Percentiles rank a stretch among this genome's conserved stretches.
These are phyloP conservation scores for Globodera ellingtonae DNA, from an alignment of 1,140 invertebrate species.

Conservation along the genomic window DNA sequence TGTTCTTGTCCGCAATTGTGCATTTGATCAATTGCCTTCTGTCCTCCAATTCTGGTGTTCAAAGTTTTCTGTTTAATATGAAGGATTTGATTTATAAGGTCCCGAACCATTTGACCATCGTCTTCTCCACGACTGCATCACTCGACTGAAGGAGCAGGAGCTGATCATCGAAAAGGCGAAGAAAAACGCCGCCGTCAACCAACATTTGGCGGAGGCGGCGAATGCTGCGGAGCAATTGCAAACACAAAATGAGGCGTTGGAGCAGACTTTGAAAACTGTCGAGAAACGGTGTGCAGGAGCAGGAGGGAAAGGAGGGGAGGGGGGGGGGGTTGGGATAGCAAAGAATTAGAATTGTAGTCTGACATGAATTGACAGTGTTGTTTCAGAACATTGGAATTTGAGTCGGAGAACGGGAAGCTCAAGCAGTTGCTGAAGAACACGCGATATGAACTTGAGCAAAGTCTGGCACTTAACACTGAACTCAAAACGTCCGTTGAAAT, in stretches of 20 bases:
- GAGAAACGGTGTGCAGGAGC: conserved; percentile 10
- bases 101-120: conserved; percentile 30
- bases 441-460: conserved; percentile 22
- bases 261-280: not conserved
- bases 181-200: conserved; percentile 5
- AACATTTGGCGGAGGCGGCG: conserved; percentile 15
- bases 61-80: not conserved
- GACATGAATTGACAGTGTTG: not conserved
- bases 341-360: not conserved
- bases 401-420: not conserved
- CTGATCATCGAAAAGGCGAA: conserved; percentile 28
- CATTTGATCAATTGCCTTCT: conserved; percentile 36
- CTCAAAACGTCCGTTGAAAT: not conserved
- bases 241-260: conserved; percentile 16
- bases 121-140: conserved; percentile 37
- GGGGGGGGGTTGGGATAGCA: not conserved
- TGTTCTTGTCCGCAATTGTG: conserved; percentile 9
- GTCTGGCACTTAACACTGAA: not conserved
- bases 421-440: conserved; percentile 7
- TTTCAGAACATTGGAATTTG: conserved; percentile 10
- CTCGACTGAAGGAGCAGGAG: conserved; percentile 39
- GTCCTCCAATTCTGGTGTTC: conserved; percentile 7
- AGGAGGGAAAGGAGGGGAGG: too few species aligned
- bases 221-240: conserved; percentile 10
- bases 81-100: conserved; percentile 28